phyloP scores from a whole-genome alignment of 2,113 vertebrate genomes.

The Microtus richardsoni region DNA sequence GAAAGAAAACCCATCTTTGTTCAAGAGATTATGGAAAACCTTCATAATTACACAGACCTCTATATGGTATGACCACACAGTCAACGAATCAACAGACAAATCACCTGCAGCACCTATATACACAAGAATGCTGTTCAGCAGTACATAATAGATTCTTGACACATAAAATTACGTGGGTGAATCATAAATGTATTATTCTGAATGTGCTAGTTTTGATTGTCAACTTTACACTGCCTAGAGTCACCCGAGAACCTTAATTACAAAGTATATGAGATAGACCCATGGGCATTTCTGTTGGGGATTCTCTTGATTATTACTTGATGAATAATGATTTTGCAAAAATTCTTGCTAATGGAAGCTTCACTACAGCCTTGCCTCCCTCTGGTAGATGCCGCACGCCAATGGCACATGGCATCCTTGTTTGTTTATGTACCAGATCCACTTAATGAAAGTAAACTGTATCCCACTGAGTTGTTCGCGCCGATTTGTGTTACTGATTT shows the following conservation, averaged over 20 bases:
- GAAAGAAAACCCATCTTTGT: neutral
- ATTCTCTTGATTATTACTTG: neutral
- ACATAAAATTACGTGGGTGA: neutral
- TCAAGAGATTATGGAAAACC: neutral
- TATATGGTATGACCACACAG: neutral
- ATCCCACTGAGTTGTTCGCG: neutral
- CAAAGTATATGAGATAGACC: neutral
- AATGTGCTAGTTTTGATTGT: neutral
- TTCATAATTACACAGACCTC: neutral
- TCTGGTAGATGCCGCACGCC: neutral
- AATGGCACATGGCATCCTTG: neutral
- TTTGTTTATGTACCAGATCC: neutral
- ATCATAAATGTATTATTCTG: neutral
- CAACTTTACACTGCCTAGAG: neutral
- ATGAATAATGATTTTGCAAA: neutral
- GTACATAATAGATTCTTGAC: neutral
- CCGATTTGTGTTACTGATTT: neutral
- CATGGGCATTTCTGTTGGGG: neutral
- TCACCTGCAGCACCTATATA: rapidly evolving
- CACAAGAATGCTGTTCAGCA: neutral
- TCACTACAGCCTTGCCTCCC: neutral
- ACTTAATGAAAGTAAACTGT: neutral
- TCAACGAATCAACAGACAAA: neutral
- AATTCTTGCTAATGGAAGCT: neutral
- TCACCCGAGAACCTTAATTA: neutral